Evolutionary conservation across 2,797 vertebrate species (phyloP), one percentile per base, ranked within the genome.

Genomic region (Saxicola maurus): DNA sequence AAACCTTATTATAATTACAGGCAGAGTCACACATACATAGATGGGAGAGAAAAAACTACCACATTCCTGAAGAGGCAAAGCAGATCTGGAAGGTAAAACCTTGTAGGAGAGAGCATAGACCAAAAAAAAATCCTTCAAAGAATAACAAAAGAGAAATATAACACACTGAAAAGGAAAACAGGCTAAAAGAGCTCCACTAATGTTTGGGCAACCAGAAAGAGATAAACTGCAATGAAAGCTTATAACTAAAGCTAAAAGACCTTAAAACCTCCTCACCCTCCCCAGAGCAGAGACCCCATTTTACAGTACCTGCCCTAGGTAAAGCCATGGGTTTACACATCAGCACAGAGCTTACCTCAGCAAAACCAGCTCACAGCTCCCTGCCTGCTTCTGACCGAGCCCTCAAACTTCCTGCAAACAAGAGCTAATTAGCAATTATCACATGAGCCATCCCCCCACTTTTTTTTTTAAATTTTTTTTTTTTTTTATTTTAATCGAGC

Each of bases 241-340:
- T 60, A 57, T 9, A 69, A 17, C 8, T 65, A 43, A 62, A 56
- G 33, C 20, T 60, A 40, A 78, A 67, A 51, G 23, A n/a, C 27
- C 55, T 18, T 37, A 56, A 74, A 76, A 28, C 9, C 60, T 7
- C 4, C 61, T 49, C 31, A 25, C 6, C 2, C 3, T 57, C 13
- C 45, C 8, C 12, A 13, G 4, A 31, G 6, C 24, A 18, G 42
- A 35, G 13, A 12, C 17, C 10, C 35, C 38, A 13, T 4, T 1
- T 6, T 7, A 19, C 12, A 14, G 10, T 12, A 18, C 4, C 48
- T 8, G 9, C 7, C 0, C 10, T 3, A 3, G 4, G 7, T 24
- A 15, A 40, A 40, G 13, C 6, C 4, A 3, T 8, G 1, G 9
- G 8, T 10, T 30, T 4, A 4, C 33, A 35, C 0, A 18, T 2